Conservation (phyloP, 2,797 vertebrate species). For the Pantherophis vulpinus region DNA sequence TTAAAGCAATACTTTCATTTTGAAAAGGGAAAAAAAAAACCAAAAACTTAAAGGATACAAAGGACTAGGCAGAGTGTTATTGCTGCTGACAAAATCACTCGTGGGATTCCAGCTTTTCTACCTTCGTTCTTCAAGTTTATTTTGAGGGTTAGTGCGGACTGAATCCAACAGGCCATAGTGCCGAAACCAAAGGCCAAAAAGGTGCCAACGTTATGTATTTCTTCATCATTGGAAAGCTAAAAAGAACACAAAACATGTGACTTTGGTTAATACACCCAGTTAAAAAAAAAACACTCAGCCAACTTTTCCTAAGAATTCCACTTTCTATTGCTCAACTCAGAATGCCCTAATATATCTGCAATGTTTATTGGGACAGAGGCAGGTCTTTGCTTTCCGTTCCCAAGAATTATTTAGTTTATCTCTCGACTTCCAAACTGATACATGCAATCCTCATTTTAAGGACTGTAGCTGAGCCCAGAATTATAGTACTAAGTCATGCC, state of each 20-base stretch:
- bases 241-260: constrained; percentile 6
- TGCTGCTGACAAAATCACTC: constrained; percentile 81
- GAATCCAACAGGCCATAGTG: constrained; percentile 86
- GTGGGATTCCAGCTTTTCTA: constrained; percentile 71
- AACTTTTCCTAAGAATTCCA: not conserved
- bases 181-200: constrained; percentile 84
- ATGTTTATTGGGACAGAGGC: not conserved
- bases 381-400: not conserved
- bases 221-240: constrained; percentile 76
- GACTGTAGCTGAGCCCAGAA: not conserved
- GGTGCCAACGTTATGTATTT: constrained; percentile 83
- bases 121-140: constrained; percentile 87
- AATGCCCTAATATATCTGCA: not conserved
- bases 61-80: constrained; percentile 83
- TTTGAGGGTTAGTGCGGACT: constrained; percentile 85
- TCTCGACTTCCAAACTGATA: not conserved
- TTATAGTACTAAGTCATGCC: not conserved
- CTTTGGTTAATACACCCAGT: not conserved
- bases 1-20: not conserved
- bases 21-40: no score
- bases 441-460: not conserved
- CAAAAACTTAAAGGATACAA: constrained; percentile 83
- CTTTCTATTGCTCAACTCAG: not conserved
- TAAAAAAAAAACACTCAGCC: not conserved
- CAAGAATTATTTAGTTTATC: not conserved